A percentile compares a stretch with the other conserved stretches of the same genome.
Conservation (phyloP, 2,888 invertebrate genomes). For the Patella depressa region DNA sequence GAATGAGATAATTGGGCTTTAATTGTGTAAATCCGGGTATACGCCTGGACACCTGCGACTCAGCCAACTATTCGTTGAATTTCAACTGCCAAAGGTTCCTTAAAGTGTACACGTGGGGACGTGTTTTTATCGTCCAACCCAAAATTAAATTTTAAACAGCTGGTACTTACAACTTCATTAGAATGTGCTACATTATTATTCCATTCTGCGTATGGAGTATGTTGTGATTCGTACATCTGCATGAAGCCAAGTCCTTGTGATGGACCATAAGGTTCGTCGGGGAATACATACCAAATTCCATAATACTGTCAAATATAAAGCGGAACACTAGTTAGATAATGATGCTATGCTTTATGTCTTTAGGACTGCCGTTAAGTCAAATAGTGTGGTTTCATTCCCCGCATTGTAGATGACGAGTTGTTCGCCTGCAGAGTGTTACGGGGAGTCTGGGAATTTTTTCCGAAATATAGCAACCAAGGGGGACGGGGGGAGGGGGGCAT, state of each 20-base stretch:
- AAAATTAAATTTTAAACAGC: no score
- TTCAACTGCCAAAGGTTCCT: no score
- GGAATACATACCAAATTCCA: conserved; percentile 32
- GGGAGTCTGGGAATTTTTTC: no score
- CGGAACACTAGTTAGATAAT: neutral
- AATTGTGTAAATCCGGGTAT: no score
- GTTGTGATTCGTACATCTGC: conserved; percentile 35
- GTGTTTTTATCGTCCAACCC: no score
- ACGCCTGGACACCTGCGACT: no score
- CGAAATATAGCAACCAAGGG: no score
- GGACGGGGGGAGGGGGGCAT: no score
- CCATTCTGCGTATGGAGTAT: conserved; percentile 41
- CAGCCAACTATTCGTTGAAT: no score
- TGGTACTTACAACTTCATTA: conserved; percentile 21
- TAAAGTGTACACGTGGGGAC: no score
- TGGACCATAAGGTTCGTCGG: conserved; percentile 24
- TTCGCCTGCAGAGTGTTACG: neutral
- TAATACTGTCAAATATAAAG: conserved; percentile 13
- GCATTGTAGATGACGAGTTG: neutral
- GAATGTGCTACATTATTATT: conserved; percentile 50
- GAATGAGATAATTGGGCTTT: no score
- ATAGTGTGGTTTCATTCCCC: neutral
- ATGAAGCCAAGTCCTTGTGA: conserved; percentile 27
- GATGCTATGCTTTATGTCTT: neutral
- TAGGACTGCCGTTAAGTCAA: neutral